Percentiles rank a stretch among this genome's conserved stretches.
These are phyloP conservation scores for Nipponia nippon DNA, from an alignment of 2,113 vertebrate genomes.

Conservation along the genomic window DNA sequence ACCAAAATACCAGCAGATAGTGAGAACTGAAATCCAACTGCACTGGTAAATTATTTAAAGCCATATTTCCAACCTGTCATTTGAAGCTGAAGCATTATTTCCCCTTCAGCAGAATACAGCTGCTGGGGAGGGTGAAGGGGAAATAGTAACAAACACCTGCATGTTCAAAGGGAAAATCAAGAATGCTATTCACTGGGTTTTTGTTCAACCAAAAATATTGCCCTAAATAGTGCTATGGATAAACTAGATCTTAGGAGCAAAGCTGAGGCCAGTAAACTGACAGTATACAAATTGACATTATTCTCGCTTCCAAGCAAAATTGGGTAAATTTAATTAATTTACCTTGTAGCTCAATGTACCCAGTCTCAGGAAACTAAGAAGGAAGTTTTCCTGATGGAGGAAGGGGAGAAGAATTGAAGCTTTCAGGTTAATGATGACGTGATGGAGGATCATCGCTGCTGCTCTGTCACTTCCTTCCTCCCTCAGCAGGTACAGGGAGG, in stretches of 20 bases:
- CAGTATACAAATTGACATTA: neutral
- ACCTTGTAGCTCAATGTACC: neutral
- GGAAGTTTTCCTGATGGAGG: neutral
- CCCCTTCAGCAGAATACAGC: neutral
- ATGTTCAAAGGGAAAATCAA: neutral
- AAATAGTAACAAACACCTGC: neutral
- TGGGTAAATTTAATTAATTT: conserved; percentile 10
- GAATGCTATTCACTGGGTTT: neutral
- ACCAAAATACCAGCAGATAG: neutral
- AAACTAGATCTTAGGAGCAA: neutral
- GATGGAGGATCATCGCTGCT: neutral
- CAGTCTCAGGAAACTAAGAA: neutral
- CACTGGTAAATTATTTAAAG: conserved; percentile 23
- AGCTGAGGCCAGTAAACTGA: neutral
- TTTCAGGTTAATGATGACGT: neutral
- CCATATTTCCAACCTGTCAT: neutral
- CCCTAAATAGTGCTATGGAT: neutral
- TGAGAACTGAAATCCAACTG: neutral
- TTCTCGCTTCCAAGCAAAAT: conserved; percentile 5
- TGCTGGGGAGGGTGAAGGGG: neutral
- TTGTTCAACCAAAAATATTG: conserved; percentile 22
- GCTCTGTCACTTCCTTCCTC: neutral
- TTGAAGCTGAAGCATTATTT: conserved; percentile 22
- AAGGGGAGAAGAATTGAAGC: neutral
- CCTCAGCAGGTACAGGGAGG: neutral